Evolutionary conservation across 2,888 invertebrate species (phyloP), one percentile per base, ranked within the genome.

Genomic region (Acronicta alni): DNA sequence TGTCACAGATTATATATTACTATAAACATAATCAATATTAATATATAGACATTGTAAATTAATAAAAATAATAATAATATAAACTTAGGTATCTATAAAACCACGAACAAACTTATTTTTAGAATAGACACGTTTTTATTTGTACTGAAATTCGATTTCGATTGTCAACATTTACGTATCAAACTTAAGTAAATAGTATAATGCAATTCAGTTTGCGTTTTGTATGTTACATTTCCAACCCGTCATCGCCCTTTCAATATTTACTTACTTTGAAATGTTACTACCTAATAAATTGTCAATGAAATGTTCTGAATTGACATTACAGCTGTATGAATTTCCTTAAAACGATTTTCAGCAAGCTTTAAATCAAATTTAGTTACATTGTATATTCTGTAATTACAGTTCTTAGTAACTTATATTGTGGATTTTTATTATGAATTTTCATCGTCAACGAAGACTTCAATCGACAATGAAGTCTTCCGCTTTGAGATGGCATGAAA

Each of bases 351-450:
- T 51, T 57, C 43, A 54, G 38, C 30, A 51, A 41, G 42, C 45
- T 66, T 67, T n/a, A 72, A 67, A 72, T 67, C 57, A 57, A 72
- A 67, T 67, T 61, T 61, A 38, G 47, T 47, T 42, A 55, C 52
- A 42, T 61, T 62, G 42, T 57, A 17, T 8, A 52, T 47, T 15
- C 44, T 44, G 72, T 54, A 67, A 61, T 72, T 23, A 49, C 49
- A 69, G 72, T 72, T 54, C 56, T 60, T 38, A 44, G 18, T 42
- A 46, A 39, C 20, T 32, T 39, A 43, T 30, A 15, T 12, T 38
- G 10, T 15, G 4, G 23, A 8, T 18, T 10, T 41, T 49, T 54
- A 42, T 51, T 41, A 49, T 46, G 15, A 15, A 61, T 49, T 49
- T 67, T 67, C 8, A 52, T 37, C 12, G 20, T 26, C 15, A 43